Percentiles rank a stretch among this genome's conserved stretches.
Evolutionary conservation across 2,113 vertebrate species (phyloP).

Genomic region (Eupsittula cactorum): DNA sequence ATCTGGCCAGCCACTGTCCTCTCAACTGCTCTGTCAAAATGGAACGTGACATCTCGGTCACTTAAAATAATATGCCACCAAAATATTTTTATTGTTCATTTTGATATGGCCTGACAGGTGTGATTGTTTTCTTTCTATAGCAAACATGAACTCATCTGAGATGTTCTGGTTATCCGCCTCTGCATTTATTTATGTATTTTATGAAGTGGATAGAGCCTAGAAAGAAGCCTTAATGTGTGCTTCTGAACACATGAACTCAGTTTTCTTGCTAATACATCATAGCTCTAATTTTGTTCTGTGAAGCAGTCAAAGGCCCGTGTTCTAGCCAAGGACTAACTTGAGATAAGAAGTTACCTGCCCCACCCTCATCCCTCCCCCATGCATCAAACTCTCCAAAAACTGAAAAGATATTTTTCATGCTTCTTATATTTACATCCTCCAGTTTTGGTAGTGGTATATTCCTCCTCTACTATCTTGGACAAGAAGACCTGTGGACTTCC

Average conservation of each 20-base stretch:
- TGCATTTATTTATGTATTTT: background rate
- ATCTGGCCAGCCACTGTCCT: too few species aligned
- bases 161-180: background rate
- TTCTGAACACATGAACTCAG: background rate
- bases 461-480: background rate
- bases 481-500: background rate
- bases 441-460: background rate
- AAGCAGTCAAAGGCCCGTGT: background rate
- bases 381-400: background rate
- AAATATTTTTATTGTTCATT: background rate
- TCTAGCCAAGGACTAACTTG: background rate
- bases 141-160: background rate
- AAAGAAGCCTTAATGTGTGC: background rate
- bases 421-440: background rate
- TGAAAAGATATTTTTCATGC: background rate
- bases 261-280: background rate
- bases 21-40: background rate
- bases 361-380: rapidly evolving
- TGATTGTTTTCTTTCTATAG: background rate
- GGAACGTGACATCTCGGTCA: background rate
- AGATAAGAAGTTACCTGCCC: background rate
- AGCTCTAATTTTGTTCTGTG: background rate
- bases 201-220: background rate
- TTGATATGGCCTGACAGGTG: background rate
- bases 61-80: background rate